phyloP scores from a whole-genome alignment of 2,888 invertebrate genomes.

The Macrostomum cliftonense region DNA sequence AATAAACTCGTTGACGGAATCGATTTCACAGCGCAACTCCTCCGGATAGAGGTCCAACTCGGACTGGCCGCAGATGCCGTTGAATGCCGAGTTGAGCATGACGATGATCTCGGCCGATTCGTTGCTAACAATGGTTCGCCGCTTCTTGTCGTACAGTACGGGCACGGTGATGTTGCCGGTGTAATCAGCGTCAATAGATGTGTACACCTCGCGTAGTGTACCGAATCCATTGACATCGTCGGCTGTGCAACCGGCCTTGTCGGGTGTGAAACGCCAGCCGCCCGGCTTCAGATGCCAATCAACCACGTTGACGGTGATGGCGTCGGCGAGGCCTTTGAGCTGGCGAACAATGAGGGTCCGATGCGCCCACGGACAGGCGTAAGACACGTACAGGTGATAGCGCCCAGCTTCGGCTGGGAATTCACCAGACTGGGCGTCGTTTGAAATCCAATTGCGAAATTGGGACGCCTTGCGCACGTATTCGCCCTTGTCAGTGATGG shows the following conservation, averaged over 20 bases:
- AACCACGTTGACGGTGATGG: conserved; percentile 22
- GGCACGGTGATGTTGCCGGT: conserved; percentile 24
- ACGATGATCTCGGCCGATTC: conserved; percentile 32
- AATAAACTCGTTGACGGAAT: conserved; percentile 25
- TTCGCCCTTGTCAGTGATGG: conserved; percentile 16
- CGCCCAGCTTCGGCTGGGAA: conserved; percentile 23
- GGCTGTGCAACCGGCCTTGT: conserved; percentile 17
- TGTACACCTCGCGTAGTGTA: conserved; percentile 20
- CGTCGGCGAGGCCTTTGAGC: conserved; percentile 27
- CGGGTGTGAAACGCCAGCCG: conserved; percentile 24
- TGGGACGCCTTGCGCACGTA: conserved; percentile 17
- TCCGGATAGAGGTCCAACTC: conserved; percentile 25
- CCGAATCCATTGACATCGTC: conserved; percentile 20
- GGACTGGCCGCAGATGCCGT: conserved; percentile 23
- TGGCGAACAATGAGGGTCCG: conserved; percentile 21
- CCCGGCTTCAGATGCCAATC: conserved; percentile 20
- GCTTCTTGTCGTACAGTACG: conserved; percentile 26
- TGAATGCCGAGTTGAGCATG: conserved; percentile 29
- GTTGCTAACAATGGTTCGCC: conserved; percentile 26
- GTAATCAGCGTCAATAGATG: conserved; percentile 23
- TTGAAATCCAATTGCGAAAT: conserved; percentile 20
- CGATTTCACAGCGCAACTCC: conserved; percentile 19
- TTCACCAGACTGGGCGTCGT: conserved; percentile 25
- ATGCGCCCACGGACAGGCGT: conserved; percentile 32
- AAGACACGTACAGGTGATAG: conserved; percentile 30